A percentile compares a stretch with the other conserved stretches of the same genome.
Conservation (phyloP, 2,797 vertebrate genomes). For the Silurus aristotelis region DNA sequence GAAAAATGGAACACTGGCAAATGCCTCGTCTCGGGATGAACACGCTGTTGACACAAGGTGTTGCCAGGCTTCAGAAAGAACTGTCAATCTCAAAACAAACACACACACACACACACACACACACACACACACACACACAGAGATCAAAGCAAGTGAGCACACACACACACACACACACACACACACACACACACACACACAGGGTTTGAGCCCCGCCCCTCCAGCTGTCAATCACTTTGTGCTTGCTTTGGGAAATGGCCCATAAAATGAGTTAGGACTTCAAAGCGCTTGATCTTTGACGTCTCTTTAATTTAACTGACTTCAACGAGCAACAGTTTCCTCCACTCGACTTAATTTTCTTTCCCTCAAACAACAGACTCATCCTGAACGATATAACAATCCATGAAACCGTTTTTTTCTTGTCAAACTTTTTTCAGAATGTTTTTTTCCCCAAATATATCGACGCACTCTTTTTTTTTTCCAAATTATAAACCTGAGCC, state of each 20-base stretch:
- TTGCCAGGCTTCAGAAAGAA: constrained; percentile 42
- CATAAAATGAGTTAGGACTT: constrained; percentile 72
- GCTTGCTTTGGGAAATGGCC: constrained; percentile 72
- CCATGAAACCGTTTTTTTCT: neutral
- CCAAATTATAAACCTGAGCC: too few relatives aligned
- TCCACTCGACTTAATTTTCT: constrained; percentile 52
- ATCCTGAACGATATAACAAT: constrained; percentile 26
- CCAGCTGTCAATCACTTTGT: constrained; percentile 58
- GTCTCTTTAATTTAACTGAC: constrained; percentile 46
- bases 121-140: constrained; percentile 32
- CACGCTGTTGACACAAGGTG: neutral
- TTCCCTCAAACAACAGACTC: constrained; percentile 39
- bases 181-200: constrained; percentile 34
- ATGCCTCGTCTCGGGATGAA: neutral
- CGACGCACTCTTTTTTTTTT: neutral
- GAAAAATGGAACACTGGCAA: neutral
- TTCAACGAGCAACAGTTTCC: constrained; percentile 56
- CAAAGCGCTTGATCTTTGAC: constrained; percentile 63
- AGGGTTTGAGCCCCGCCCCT: constrained; percentile 46
- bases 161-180: constrained; percentile 20
- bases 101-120: constrained; percentile 21
- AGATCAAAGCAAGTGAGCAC: constrained; percentile 50
- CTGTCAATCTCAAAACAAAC: constrained; percentile 27
- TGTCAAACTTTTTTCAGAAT: neutral
- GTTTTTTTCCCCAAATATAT: neutral